phyloP scores from a whole-genome alignment of 2,888 invertebrate species.

The Chouioia cunea region DNA sequence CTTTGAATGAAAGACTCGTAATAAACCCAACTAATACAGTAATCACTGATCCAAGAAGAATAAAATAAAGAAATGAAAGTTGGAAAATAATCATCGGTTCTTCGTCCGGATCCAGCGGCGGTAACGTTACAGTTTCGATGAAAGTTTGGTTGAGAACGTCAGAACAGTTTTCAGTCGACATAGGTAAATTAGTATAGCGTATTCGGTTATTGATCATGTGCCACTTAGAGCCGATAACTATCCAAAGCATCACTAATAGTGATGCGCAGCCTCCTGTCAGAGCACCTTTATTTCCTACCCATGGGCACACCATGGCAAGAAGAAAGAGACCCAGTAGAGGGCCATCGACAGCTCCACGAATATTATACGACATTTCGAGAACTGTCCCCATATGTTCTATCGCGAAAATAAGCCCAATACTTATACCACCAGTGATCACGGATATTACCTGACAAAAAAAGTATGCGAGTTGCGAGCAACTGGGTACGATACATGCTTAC shows the following conservation, averaged over 20 bases:
- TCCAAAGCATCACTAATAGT: conserved; percentile 56
- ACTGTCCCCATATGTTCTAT: conserved; percentile 77
- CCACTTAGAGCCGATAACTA: conserved; percentile 61
- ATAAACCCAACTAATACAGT: conserved; percentile 74
- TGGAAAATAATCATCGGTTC: conserved; percentile 72
- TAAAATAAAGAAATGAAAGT: conserved; percentile 79
- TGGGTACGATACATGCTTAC: no score
- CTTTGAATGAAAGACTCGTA: conserved; percentile 75
- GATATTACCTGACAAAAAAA: conserved; percentile 69
- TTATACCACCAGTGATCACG: conserved; percentile 70
- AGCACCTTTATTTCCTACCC: conserved; percentile 75
- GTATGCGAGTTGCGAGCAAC: no score
- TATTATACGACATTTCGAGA: conserved; percentile 76
- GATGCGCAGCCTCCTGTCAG: conserved; percentile 68
- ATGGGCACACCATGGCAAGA: conserved; percentile 78
- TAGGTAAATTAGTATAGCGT: conserved; percentile 51
- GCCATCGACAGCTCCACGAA: conserved; percentile 77
- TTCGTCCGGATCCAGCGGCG: conserved; percentile 49
- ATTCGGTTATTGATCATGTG: conserved; percentile 54
- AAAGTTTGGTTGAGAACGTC: conserved; percentile 25
- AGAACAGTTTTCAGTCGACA: conserved; percentile 56
- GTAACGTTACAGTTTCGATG: neutral
- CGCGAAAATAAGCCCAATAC: conserved; percentile 72
- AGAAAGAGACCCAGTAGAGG: conserved; percentile 79
- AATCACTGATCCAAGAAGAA: conserved; percentile 74